Percentiles rank a stretch among this genome's conserved stretches.
phyloP scores from a whole-genome alignment of 2,888 invertebrate species.

The Acleris holmiana region DNA sequence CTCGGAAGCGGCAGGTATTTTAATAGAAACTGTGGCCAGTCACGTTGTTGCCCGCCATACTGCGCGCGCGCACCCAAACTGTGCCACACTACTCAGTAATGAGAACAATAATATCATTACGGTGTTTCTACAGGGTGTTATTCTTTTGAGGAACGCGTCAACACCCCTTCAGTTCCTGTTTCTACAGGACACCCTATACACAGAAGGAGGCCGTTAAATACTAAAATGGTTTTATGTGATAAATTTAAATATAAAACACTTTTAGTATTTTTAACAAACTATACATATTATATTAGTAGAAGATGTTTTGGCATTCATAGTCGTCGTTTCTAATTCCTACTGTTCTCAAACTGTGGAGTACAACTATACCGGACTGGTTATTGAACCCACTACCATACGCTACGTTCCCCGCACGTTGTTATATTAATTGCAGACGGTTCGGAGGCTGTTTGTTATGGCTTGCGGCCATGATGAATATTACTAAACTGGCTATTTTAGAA shows the following conservation, averaged over 20 bases:
- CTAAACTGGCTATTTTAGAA: slow-evolving; percentile 11
- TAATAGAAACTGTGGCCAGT: slow-evolving; percentile 73
- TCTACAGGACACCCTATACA: no score
- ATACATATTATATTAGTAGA: no score
- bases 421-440: slow-evolving; percentile 42
- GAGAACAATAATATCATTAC: slow-evolving; percentile 11
- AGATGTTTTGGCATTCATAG: background rate
- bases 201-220: no score
- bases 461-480: slow-evolving; percentile 34
- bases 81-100: slow-evolving; percentile 8
- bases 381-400: slow-evolving; percentile 51
- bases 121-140: no score
- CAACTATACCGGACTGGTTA: slow-evolving; percentile 59
- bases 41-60: slow-evolving; percentile 56
- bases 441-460: slow-evolving; percentile 33
- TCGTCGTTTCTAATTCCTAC: slow-evolving; percentile 5
- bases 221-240: no score
- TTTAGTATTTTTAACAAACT: no score
- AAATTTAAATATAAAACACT: no score
- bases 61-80: slow-evolving; percentile 63
- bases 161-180: no score
- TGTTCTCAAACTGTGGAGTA: slow-evolving; percentile 14
- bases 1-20: slow-evolving; percentile 69
- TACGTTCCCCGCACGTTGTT: slow-evolving; percentile 44
- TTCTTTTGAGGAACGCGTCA: no score